Conservation (phyloP, 2,797 vertebrate genomes). For the Prunella strophiata region DNA sequence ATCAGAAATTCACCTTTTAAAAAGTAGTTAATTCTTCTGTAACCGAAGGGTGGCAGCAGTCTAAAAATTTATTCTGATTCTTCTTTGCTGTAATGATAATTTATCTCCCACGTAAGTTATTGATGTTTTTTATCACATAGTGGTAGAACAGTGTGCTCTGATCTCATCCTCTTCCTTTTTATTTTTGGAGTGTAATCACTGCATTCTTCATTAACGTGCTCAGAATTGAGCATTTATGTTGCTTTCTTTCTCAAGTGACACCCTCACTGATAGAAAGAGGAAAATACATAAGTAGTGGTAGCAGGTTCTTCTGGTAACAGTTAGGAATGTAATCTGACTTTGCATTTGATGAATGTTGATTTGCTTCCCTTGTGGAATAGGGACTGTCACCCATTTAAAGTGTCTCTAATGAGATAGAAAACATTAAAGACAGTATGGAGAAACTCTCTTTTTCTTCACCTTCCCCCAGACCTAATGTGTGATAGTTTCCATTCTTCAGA, state of each 20-base stretch:
- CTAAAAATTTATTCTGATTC: not conserved
- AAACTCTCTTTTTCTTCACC: not conserved
- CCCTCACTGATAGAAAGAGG: not conserved
- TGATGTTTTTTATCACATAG: not conserved
- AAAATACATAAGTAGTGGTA: not conserved
- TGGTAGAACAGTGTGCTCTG: not conserved
- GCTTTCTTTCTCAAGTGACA: not conserved
- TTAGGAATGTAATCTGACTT: not conserved
- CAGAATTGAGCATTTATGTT: not conserved
- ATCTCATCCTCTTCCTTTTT: not conserved
- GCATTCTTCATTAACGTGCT: not conserved
- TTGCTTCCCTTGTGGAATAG: not conserved
- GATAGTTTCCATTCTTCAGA: not conserved
- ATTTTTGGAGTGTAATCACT: not conserved
- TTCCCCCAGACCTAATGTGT: not conserved
- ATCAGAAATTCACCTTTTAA: not conserved
- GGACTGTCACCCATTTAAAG: not conserved
- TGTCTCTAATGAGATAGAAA: rapidly evolving
- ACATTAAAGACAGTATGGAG: not conserved
- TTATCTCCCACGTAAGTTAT: not conserved
- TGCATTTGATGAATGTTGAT: not conserved
- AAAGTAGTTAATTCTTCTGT: not conserved
- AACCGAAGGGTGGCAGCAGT: not conserved
- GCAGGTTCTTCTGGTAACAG: not conserved
- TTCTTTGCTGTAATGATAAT: not conserved